Base-by-base conservation (phyloP, 1,140 invertebrate species). In the Sitophilus oryzae region DNA sequence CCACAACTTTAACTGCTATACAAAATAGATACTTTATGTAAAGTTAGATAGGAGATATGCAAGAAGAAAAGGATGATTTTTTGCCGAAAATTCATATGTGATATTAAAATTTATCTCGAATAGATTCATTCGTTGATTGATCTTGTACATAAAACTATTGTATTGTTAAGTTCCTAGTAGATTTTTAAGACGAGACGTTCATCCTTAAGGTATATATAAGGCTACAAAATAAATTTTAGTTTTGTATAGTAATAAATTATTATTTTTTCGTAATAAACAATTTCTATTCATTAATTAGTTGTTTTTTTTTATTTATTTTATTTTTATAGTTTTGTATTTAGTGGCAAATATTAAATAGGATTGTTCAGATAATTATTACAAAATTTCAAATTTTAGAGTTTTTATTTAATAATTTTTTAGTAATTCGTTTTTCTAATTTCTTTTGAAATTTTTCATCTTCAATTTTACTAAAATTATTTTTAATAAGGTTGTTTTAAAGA, bases 111-210 rank as follows among this genome's bases (percentile, higher is more conserved):
- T 52, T 52, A 52, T 41, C 11, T 51, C n/a, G 21, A 43, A 34
- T 41, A 23, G 21, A 18, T 20, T 18, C 16, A 19, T 18, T 42
- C 14, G 14, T 19, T 42, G 11, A 19, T 11, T 42, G 18, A 18
- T 18, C 14, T 42, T 42, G 15, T 42, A 42, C 6, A 19, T 19
- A 42, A 18, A n/a, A 18, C n/a, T 42, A 19, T 42, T 19, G 44
- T 58, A 58, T 41, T 61, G 56, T 48, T 62, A 62, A 62, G 60
- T 62, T 62, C 60, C 60, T 62, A 61, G 16, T 58, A 62, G 52
- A 52, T 52, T 21, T 58, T 15, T 52, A 52, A 58, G 51, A 47
- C 18, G 34, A 38, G 15, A 38, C 42, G 30, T 21, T 44, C 44
- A 49, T 22, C 30, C 30, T 40, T 54, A 54, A 52, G 48, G 49